Evolutionary conservation across 2,113 vertebrate genomes (phyloP).

Genomic region (Chaenogobius annularis): DNA sequence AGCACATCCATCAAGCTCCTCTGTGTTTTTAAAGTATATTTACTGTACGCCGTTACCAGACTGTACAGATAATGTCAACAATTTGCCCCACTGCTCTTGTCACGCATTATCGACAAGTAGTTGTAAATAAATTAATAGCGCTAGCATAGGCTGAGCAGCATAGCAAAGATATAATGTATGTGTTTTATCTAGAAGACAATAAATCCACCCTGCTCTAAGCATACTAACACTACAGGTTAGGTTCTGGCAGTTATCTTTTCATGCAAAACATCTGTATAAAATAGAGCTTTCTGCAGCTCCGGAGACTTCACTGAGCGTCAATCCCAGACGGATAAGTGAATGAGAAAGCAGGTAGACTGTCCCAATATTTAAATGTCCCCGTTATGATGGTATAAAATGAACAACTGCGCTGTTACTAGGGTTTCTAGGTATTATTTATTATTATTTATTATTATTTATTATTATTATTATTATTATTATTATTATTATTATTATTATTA

Average conservation of each 20-base stretch:
- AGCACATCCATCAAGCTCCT: too few species aligned
- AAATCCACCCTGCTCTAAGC: neutral
- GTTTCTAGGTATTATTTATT: slow-evolving; percentile 10
- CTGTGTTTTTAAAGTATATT: too few species aligned
- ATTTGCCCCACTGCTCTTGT: too few species aligned
- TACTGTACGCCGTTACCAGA: too few species aligned
- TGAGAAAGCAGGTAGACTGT: neutral
- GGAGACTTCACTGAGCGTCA: neutral
- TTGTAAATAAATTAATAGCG: too few species aligned
- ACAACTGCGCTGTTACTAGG: neutral
- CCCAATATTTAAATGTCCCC: neutral
- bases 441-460: too few species aligned
- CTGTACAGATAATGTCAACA: too few species aligned
- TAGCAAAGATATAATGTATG: neutral
- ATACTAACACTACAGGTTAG: neutral
- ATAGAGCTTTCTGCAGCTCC: neutral
- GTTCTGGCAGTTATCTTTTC: neutral
- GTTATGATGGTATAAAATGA: neutral
- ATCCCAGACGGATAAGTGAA: neutral
- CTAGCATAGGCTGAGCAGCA: too few species aligned
- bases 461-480: too few species aligned
- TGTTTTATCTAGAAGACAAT: neutral
- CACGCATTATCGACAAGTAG: too few species aligned
- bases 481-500: too few species aligned
- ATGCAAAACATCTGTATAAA: neutral